These are phyloP conservation scores for Phoeniculus purpureus DNA, from an alignment of 2,797 vertebrate species.

Conservation along the genomic window DNA sequence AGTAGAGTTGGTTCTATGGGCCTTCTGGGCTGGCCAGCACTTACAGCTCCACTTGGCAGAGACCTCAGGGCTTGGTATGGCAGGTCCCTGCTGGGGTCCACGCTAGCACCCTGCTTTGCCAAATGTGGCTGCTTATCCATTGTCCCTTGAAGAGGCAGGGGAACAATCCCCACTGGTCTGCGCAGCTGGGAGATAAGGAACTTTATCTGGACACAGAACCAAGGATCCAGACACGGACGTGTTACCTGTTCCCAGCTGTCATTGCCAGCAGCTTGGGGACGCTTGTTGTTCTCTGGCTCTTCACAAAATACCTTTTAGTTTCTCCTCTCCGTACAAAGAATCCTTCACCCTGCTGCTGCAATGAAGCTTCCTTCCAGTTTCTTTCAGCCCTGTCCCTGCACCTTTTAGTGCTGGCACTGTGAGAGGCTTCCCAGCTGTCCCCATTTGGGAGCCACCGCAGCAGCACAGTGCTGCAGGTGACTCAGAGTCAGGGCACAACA, in stretches of 20 bases:
- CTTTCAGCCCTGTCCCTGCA: neutral
- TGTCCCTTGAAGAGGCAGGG: neutral
- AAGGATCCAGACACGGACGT: neutral
- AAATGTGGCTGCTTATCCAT: neutral
- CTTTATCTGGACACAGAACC: neutral
- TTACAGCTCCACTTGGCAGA: neutral
- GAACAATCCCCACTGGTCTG: neutral
- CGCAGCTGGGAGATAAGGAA: too few species aligned
- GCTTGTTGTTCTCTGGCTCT: neutral
- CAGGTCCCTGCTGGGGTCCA: neutral
- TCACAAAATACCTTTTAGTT: neutral
- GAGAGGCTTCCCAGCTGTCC: neutral
- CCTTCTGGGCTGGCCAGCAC: neutral
- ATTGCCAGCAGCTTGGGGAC: neutral
- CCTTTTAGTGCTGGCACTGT: fast-evolving
- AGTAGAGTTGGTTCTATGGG: fast-evolving
- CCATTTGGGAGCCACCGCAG: fast-evolving
- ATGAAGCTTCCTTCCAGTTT: neutral
- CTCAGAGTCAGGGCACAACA: neutral
- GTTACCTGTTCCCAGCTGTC: neutral
- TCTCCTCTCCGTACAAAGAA: neutral
- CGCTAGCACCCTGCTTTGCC: neutral
- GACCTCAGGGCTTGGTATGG: neutral
- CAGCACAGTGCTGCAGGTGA: fast-evolving
- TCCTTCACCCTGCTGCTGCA: fast-evolving